Evolutionary conservation across 2,888 invertebrate species (phyloP), one percentile per base, ranked within the genome.

Genomic region (Oegoconia quadripuncta): DNA sequence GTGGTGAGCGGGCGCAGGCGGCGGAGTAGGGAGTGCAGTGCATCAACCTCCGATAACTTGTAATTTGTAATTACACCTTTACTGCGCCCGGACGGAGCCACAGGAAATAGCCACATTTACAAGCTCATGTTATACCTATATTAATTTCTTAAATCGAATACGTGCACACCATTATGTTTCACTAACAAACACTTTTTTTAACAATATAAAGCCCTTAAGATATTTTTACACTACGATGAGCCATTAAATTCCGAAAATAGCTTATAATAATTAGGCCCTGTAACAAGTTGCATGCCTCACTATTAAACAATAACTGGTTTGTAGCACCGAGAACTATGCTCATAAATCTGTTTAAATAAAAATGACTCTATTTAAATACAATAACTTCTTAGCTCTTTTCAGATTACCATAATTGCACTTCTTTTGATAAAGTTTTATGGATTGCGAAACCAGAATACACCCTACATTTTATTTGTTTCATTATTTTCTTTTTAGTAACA

Each of bases 21-120:
- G 49, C 59, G 56, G 59, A 58, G 63, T 52, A 56, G 48, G 44
- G 50, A 41, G 48, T 49, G 57, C 66, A 61, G 84, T 80, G 83
- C 84, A 84, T 80, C 81, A 83, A 84, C 84, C 86, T 83, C 76
- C 72, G 66, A 81, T 79, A 81, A 77, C 77, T 78, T 78, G 80
- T 80, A 81, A 80, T 81, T 77, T 77, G 78, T 81, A 82, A 83
- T 84, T 83, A 86, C 78, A 74, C 73, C 76, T 82, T 80, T 74
- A 80, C 75, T 71, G 77, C 74, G 71, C 71, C 71, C 70, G 65
- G 70, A 66, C 69, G 64, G 64, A 68, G 74, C 70, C 72, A 59
- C 72, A 74, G 78, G 74, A 80, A 79, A 77, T 73, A 69, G 63
- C 72, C 66, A 69, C 69, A 66, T 74, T 79, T 73, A 75, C 73